A percentile compares a stretch with the other conserved stretches of the same genome.
Evolutionary conservation across 2,797 vertebrate genomes (phyloP).

Genomic region (Danio aesculapii): DNA sequence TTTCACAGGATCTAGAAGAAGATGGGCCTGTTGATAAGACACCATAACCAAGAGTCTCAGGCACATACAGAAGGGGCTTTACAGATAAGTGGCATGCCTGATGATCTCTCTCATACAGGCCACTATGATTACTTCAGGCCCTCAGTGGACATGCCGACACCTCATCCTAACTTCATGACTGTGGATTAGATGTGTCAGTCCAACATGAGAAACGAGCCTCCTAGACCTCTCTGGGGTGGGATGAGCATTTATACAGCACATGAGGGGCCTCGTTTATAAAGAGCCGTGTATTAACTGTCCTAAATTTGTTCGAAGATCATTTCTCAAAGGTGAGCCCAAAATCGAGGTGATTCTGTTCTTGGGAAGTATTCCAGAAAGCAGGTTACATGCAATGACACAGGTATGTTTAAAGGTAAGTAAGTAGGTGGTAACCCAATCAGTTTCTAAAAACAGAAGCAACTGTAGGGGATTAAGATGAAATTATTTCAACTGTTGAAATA

Average conservation of each 20-base stretch:
- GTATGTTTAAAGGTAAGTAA: neutral
- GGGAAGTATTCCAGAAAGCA: no score
- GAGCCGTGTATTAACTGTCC: no score
- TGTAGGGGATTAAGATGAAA: no score
- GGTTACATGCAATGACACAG: neutral
- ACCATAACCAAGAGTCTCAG: slow-evolving; percentile 9
- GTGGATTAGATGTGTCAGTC: slow-evolving; percentile 18
- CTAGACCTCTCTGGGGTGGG: neutral
- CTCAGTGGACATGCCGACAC: slow-evolving; percentile 15
- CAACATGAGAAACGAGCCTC: slow-evolving; percentile 15
- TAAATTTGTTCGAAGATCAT: no score
- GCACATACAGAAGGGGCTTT: slow-evolving; percentile 1
- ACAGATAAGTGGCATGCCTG: slow-evolving; percentile 27
- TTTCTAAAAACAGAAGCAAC: no score
- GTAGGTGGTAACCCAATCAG: no score
- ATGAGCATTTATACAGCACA: neutral
- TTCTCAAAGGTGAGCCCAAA: no score
- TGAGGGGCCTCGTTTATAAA: neutral
- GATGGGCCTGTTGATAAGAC: slow-evolving; percentile 22
- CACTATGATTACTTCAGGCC: slow-evolving; percentile 22
- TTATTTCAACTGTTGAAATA: no score
- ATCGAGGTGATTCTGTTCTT: no score
- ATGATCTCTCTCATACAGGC: slow-evolving; percentile 24
- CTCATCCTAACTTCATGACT: slow-evolving; percentile 27
- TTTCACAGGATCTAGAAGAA: slow-evolving; percentile 32